Evolutionary conservation across 2,113 vertebrate species (phyloP).

Genomic region (Cygnus atratus): DNA sequence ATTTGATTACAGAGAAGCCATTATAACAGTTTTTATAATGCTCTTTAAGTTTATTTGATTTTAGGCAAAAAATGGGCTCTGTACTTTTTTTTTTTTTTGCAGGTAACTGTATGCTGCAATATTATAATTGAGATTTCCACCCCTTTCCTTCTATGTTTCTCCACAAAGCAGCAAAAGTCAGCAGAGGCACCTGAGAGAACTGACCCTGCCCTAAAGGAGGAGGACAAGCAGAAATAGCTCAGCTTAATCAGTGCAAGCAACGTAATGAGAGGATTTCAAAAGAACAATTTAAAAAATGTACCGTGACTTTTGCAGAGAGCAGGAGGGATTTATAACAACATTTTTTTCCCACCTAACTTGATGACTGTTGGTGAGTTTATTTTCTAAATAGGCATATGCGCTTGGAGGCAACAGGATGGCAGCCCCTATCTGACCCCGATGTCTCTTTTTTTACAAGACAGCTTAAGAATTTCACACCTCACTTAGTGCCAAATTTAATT

Average conservation of each 20-base stretch:
- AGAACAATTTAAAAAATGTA: background rate
- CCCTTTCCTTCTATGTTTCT: background rate
- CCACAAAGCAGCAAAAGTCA: background rate
- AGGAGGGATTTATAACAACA: background rate
- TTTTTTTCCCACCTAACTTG: background rate
- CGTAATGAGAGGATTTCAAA: background rate
- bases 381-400: background rate
- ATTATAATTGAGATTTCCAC: background rate
- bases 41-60: background rate
- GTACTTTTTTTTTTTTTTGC: background rate
- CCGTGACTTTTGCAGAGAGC: background rate
- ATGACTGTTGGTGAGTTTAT: background rate
- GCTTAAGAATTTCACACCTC: constrained; percentile 55
- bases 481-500: constrained; percentile 41
- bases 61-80: background rate
- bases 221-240: background rate
- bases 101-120: background rate
- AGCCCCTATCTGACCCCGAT: background rate
- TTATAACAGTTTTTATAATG: background rate
- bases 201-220: background rate
- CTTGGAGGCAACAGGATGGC: background rate
- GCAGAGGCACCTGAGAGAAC: background rate
- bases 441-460: background rate
- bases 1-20: background rate
- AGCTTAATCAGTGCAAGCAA: background rate